Evolutionary conservation across 2,797 vertebrate genomes (phyloP).

Genomic region (Dromococcyx pavoninus): DNA sequence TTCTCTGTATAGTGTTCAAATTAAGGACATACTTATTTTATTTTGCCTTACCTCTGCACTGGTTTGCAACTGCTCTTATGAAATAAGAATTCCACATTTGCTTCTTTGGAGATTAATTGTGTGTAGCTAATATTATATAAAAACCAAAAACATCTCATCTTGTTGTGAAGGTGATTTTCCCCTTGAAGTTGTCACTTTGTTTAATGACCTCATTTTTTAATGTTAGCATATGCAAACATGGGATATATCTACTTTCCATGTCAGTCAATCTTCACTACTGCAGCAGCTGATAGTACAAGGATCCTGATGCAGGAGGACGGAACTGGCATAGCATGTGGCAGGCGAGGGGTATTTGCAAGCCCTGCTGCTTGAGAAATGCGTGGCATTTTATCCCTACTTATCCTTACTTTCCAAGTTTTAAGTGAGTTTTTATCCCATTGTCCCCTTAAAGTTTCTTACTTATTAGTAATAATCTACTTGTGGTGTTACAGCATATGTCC

Average conservation of each 20-base stretch:
- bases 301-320: not conserved
- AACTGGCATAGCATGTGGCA: not conserved
- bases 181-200: constrained; percentile 7
- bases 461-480: not conserved
- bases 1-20: not conserved
- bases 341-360: not conserved
- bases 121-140: constrained; percentile 35
- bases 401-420: not conserved
- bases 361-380: fast-evolving
- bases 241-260: not conserved
- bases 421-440: not conserved
- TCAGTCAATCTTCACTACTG: not conserved
- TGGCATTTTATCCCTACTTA: not conserved
- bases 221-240: not conserved
- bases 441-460: not conserved
- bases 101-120: constrained; percentile 1
- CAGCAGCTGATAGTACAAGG: not conserved
- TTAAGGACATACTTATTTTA: not conserved
- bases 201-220: constrained; percentile 31
- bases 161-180: constrained; percentile 45
- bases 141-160: not conserved
- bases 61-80: not conserved
- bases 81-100: not conserved
- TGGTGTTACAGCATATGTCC: not conserved
- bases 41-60: not conserved